A percentile compares a stretch with the other conserved stretches of the same genome.
Evolutionary conservation across 2,113 vertebrate genomes (phyloP).

Genomic region (Callipepla californica): DNA sequence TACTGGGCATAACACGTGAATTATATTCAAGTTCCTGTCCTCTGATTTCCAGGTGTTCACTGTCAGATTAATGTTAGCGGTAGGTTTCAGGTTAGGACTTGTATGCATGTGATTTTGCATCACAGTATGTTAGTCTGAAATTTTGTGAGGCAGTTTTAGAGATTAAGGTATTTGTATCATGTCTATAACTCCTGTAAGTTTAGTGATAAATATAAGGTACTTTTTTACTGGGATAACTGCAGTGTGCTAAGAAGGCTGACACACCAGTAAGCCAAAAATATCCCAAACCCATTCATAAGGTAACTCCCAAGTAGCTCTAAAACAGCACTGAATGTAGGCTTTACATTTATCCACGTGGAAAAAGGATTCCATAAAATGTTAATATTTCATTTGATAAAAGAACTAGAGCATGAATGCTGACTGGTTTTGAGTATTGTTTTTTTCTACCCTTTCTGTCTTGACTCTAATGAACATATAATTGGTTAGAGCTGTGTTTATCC

Average conservation of each 20-base stretch:
- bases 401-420: neutral
- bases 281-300: neutral
- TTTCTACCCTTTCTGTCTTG: neutral
- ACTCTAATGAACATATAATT: constrained; percentile 49
- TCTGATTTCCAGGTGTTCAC: constrained; percentile 25
- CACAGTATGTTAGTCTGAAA: neutral
- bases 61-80: neutral
- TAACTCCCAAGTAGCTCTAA: neutral
- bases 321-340: neutral
- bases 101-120: neutral
- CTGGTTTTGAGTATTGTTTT: neutral
- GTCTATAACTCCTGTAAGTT: neutral
- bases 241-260: neutral
- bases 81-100: neutral
- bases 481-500: constrained; percentile 37
- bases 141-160: neutral
- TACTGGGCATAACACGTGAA: neutral
- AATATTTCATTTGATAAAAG: neutral
- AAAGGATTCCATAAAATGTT: neutral
- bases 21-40: neutral
- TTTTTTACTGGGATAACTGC: neutral
- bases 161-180: neutral
- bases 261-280: neutral
- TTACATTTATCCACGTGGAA: neutral
- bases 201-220: neutral